Percentiles rank a stretch among this genome's conserved stretches.
These are phyloP conservation scores for Ammodytes marinus DNA, from an alignment of 2,113 vertebrate species.

Conservation along the genomic window DNA sequence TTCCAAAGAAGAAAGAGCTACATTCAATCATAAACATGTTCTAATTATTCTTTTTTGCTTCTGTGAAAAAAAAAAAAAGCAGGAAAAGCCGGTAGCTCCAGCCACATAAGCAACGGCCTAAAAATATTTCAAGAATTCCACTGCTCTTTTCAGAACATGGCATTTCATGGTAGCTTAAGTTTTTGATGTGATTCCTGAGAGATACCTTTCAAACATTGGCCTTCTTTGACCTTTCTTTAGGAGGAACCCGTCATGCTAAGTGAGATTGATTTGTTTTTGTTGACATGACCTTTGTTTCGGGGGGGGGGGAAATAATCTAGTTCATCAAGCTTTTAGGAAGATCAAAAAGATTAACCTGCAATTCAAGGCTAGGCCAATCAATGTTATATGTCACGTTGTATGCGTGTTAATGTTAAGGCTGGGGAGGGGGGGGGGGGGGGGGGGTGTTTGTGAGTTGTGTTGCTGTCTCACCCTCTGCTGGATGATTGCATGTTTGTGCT, in stretches of 20 bases:
- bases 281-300: not conserved
- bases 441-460: not conserved
- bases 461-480: slow-evolving; percentile 92
- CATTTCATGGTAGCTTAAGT: not conserved
- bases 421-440: no score
- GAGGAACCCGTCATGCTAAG: not conserved
- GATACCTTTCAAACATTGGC: not conserved
- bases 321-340: not conserved
- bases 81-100: not conserved
- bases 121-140: slow-evolving; percentile 3
- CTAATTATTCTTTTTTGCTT: not conserved
- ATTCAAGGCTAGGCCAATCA: not conserved
- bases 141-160: not conserved
- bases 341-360: not conserved
- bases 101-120: not conserved
- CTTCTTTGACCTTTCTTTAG: not conserved
- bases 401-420: no score
- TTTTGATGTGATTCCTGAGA: not conserved
- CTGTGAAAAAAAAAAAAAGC: not conserved
- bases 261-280: not conserved
- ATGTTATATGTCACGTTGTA: no score
- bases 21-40: not conserved
- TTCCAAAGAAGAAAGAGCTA: not conserved
- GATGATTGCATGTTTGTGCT: slow-evolving; percentile 94
- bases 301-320: not conserved